Evolutionary conservation across 2,797 vertebrate genomes (phyloP).

Genomic region (Thalassophryne amazonica): DNA sequence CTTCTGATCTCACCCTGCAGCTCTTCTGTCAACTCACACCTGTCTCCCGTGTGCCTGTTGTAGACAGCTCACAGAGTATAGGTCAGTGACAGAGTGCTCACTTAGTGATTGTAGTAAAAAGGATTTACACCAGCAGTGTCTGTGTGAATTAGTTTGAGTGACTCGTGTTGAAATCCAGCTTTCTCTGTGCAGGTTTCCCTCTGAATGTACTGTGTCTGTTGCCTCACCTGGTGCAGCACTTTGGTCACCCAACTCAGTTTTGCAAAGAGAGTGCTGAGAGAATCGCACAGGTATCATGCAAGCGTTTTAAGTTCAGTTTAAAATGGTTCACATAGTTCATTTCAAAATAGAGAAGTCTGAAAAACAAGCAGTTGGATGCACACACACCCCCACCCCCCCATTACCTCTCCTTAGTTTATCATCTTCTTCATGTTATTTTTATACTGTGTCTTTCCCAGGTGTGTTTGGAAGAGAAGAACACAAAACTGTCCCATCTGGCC

Average conservation of each 20-base stretch:
- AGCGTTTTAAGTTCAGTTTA: background rate
- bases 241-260: constrained; percentile 94
- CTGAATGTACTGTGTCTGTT: constrained; percentile 95
- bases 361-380: background rate
- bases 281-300: constrained; percentile 89
- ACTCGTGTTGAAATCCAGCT: background rate
- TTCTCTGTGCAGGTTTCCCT: constrained; percentile 85
- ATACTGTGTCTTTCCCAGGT: constrained; percentile 76
- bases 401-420: background rate
- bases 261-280: constrained; percentile 96
- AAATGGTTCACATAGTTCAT: background rate
- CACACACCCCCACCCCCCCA: background rate
- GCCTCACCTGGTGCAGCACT: constrained; percentile 96
- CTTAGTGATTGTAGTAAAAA: too few species aligned
- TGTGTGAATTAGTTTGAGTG: background rate
- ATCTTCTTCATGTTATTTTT: background rate
- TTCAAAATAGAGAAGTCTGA: background rate
- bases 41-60: constrained; percentile 91
- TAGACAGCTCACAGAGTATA: constrained; percentile 94
- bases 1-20: constrained; percentile 93
- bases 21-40: constrained; percentile 96
- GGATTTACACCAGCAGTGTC: background rate
- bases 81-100: too few species aligned
- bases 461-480: constrained; percentile 94
- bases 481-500: constrained; percentile 94